Evolutionary conservation across 2,113 vertebrate genomes (phyloP).

Genomic region (Corythaeola cristata): DNA sequence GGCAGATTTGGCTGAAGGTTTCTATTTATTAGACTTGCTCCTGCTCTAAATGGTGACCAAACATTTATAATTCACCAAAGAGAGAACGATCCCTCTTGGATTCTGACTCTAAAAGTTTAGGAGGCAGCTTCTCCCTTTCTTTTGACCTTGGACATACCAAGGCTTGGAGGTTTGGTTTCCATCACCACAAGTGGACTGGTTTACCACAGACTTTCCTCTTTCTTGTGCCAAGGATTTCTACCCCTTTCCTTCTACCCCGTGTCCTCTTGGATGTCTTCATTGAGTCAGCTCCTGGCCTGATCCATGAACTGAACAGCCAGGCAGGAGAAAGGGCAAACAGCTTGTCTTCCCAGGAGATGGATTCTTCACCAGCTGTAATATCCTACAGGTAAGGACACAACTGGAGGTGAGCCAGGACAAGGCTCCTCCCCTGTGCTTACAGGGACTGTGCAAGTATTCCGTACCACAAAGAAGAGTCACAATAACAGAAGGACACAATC

Average conservation of each 20-base stretch:
- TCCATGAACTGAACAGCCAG: neutral
- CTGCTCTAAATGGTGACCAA: neutral
- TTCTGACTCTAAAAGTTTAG: neutral
- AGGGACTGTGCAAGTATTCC: neutral
- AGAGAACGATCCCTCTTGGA: neutral
- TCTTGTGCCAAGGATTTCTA: neutral
- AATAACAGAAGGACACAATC: neutral
- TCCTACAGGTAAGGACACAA: neutral
- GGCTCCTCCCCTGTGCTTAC: neutral
- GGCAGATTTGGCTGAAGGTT: constrained; percentile 16
- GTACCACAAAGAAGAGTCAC: neutral
- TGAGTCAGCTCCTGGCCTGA: neutral
- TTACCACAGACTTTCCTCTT: neutral
- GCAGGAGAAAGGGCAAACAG: neutral
- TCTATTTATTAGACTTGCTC: neutral
- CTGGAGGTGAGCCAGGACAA: neutral
- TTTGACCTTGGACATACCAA: neutral
- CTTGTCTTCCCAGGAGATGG: neutral
- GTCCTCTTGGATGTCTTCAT: neutral
- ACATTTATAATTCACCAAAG: neutral
- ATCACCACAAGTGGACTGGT: neutral
- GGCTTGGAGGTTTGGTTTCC: neutral
- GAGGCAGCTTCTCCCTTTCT: neutral
- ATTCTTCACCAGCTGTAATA: neutral
- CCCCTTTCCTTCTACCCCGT: neutral